These are phyloP conservation scores for Rhagoletis zephyria DNA, from an alignment of 1,140 invertebrate species.

Conservation along the genomic window DNA sequence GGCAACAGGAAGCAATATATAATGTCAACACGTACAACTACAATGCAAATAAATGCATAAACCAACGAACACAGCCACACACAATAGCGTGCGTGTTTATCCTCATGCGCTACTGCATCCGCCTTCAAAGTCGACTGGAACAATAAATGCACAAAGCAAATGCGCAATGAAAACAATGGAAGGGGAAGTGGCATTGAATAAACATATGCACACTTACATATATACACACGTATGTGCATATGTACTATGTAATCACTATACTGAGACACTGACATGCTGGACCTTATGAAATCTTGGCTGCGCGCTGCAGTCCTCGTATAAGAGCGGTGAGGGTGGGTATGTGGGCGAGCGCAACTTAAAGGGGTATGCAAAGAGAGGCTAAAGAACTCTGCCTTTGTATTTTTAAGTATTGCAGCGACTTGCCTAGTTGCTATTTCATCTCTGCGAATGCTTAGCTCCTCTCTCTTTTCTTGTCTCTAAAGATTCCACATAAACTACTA, in stretches of 20 bases:
- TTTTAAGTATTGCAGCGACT: too few relatives aligned
- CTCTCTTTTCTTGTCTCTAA: too few relatives aligned
- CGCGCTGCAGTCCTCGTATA: background rate
- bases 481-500: too few relatives aligned
- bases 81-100: background rate
- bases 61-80: background rate
- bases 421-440: too few relatives aligned
- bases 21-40: slow-evolving; percentile 30
- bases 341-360: background rate
- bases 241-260: background rate
- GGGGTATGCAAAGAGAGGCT: too few relatives aligned
- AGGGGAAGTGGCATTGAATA: background rate
- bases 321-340: background rate
- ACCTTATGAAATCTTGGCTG: background rate
- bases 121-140: slow-evolving; percentile 8
- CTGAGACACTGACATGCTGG: background rate
- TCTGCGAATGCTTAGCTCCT: too few relatives aligned
- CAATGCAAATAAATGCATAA: background rate
- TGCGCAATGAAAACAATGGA: background rate
- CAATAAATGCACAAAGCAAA: background rate
- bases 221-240: background rate
- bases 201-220: background rate
- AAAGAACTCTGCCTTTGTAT: too few relatives aligned
- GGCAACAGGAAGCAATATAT: slow-evolving; percentile 36
- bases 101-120: background rate